Base-by-base conservation (phyloP, 1,140 invertebrate genomes). In the Eueides isabella region DNA sequence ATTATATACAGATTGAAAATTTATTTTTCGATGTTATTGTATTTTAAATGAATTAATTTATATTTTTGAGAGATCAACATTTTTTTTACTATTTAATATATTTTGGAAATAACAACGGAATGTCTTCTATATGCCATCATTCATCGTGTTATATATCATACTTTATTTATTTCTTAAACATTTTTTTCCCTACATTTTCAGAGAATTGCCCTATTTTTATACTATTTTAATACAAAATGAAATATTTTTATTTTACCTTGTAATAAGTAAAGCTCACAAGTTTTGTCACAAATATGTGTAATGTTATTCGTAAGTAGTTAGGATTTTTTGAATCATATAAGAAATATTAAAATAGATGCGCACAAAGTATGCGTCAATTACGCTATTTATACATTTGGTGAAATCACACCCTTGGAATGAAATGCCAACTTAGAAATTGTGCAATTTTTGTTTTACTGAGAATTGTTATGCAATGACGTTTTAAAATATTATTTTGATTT, bases 341-440 rank as follows among this genome's bases (percentile, higher is more conserved):
- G 12, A 55, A 55, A 26, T 55, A 23, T 44, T 44, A 44, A 44
- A 19, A 44, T 26, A 26, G 48, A 55, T 26, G 19, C 48, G 48
- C 48, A 55, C 48, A 55, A 55, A 23, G 48, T 26, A 55, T 55
- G 48, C 48, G 48, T 55, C 48, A 55, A 55, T 55, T 55, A 55
- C 11, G 48, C 26, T 55, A 23, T 55, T 55, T 26, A 23, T 55
- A 26, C 9, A 55, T 55, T 55, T 55, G 48, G 19, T 12, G 9
- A 55, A 55, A 12, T 55, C 23, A n/a, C 11, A 11, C 0, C 6
- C 48, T 26, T 26, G 2, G 9, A 11, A 26, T 12, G 19, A 55
- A 55, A 55, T 26, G 6, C 9, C 9, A 23, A 26, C 23, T 23
- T 26, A 9, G 30, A 30, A 30, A 1, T 19, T 63, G 2, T 12